Percentiles rank a stretch among this genome's conserved stretches.
Conservation (phyloP, 2,113 vertebrate genomes). For the Tyto alba region DNA sequence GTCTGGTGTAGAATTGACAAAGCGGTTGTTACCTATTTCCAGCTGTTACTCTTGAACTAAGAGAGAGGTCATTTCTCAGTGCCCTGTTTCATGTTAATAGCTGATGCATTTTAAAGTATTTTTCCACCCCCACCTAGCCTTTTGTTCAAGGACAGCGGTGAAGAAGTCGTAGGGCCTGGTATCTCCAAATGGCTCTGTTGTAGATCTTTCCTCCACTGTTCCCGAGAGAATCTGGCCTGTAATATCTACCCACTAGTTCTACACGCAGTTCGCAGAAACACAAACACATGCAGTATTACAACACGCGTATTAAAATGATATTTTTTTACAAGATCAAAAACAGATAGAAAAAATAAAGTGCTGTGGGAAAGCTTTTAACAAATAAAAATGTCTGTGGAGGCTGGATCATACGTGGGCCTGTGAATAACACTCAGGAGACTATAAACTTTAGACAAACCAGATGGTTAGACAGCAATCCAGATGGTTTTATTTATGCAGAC, state of each 20-base stretch:
- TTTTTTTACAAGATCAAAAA: slow-evolving; percentile 59
- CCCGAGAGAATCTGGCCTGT: slow-evolving; percentile 7
- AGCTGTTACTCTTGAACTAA: neutral
- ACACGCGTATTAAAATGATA: slow-evolving; percentile 21
- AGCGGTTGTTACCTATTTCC: neutral
- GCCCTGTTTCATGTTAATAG: neutral
- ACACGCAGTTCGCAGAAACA: slow-evolving; percentile 19
- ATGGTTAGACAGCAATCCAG: slow-evolving; percentile 65
- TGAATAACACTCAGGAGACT: slow-evolving; percentile 68
- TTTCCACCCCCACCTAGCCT: neutral
- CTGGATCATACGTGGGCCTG: slow-evolving; percentile 65
- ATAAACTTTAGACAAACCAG: slow-evolving; percentile 69
- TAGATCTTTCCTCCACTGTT: neutral
- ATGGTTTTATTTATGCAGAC: slow-evolving; percentile 73
- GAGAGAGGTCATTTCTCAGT: neutral
- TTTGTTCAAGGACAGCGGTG: neutral
- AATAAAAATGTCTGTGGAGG: slow-evolving; percentile 60
- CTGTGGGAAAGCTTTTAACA: slow-evolving; percentile 69
- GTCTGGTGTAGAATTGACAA: neutral
- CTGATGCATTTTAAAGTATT: neutral
- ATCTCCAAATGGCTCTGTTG: neutral
- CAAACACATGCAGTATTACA: slow-evolving; percentile 47
- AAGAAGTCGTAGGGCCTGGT: neutral
- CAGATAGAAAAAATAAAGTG: slow-evolving; percentile 57
- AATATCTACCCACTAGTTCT: slow-evolving; percentile 36